phyloP scores from a whole-genome alignment of 2,113 vertebrate genomes.

The Cygnus atratus region DNA sequence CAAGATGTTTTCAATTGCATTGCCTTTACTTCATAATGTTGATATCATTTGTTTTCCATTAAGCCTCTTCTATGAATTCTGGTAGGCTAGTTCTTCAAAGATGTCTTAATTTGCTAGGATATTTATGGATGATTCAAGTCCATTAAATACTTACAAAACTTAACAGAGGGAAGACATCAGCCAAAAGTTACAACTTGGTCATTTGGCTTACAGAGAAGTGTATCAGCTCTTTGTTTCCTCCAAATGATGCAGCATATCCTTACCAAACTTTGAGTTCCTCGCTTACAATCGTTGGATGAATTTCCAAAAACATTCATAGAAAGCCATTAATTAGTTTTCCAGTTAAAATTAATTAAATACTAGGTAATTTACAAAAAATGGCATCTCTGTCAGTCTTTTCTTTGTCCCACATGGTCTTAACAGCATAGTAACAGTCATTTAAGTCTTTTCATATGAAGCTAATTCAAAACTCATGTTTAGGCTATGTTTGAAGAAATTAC shows the following conservation, averaged over 20 bases:
- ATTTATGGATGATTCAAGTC: background rate
- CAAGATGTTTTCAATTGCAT: background rate
- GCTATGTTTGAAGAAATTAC: background rate
- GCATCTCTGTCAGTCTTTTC: background rate
- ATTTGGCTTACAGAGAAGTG: background rate
- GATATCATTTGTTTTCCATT: background rate
- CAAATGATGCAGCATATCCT: background rate
- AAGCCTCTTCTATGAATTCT: background rate
- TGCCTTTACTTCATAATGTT: background rate
- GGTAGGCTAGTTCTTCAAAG: background rate
- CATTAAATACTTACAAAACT: background rate
- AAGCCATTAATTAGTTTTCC: background rate
- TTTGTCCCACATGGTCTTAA: background rate
- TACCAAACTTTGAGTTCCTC: background rate
- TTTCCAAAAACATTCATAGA: background rate
- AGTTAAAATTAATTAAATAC: background rate
- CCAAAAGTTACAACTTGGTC: background rate
- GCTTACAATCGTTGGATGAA: background rate
- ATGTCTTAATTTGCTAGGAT: background rate
- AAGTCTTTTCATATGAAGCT: background rate
- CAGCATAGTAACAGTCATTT: background rate
- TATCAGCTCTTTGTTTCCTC: background rate
- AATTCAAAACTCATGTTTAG: background rate
- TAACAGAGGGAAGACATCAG: background rate
- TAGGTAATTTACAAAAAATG: background rate